Evolutionary conservation across 2,888 invertebrate species (phyloP), one percentile per base, ranked within the genome.

Genomic region (Nesidiocoris tenuis): DNA sequence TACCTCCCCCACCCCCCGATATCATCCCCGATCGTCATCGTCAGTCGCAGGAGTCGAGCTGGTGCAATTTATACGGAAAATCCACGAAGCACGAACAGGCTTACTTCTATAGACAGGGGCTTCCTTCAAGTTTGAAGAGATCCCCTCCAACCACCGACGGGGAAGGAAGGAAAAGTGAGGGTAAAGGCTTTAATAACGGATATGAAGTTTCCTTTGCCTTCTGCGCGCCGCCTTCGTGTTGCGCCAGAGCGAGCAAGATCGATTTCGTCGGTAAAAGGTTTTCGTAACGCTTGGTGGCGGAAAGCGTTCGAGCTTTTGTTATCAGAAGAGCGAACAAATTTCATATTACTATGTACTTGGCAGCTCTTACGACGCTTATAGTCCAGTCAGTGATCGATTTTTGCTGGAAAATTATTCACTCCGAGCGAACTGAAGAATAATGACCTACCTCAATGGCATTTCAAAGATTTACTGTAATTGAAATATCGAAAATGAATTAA

Each of bases 201-300:
- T 67, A 56, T 67, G 67, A 67, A 67, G 67, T 67, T 67, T 67
- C 67, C 67, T 67, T 66, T 12, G 65, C 17, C 12, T 23, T 64
- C 66, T 39, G 39, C 39, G 39, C 39, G 39, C 39, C 39, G 3
- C 66, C 19, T 39, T 55, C 55, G 39, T 39, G 39, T 39, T 39
- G 39, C 39, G 12, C 19, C 24, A 25, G 18, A 67, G 19, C 54
- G 67, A 67, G 23, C 54, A 2, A 21, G 67, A 67, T 67, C 67
- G 67, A 67, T 56, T 56, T 67, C 67, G 39, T 39, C 39, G 39
- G 39, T 39, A 39, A 39, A 39, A 39, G 39, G 39, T 39, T 39
- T 39, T 39, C 39, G 39, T 39, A 39, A 39, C 39, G 12, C 39
- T 39, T 12, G 39, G 5, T 39, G 5, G 39, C 12, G 12, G 39